These are phyloP conservation scores for human DNA, from an alignment of 2,113 vertebrate species.

Conservation along the genomic window GRCh38 chr11:110938001-110938500, in stretches of 20 bases:
- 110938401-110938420: background rate
- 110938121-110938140: conserved; percentile 45
- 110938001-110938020: conserved; percentile 38
- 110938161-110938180: conserved; percentile 43
- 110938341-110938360: background rate
- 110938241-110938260: background rate
- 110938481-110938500: background rate
- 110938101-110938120: conserved; percentile 40
- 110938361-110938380: background rate
- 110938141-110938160: conserved; percentile 38
- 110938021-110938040: background rate
- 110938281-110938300: background rate
- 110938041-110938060: background rate
- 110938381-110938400: background rate
- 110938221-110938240: conserved; percentile 17
- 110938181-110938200: conserved; percentile 44
- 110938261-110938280: background rate
- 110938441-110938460: background rate
- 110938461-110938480: background rate
- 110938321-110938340: no score
- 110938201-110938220: conserved; percentile 32
- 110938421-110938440: background rate
- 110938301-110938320: no score
- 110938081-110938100: background rate
- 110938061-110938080: background rate